Base-by-base conservation (phyloP, 1,140 invertebrate genomes). In the Lepidotrigona ventralis region DNA sequence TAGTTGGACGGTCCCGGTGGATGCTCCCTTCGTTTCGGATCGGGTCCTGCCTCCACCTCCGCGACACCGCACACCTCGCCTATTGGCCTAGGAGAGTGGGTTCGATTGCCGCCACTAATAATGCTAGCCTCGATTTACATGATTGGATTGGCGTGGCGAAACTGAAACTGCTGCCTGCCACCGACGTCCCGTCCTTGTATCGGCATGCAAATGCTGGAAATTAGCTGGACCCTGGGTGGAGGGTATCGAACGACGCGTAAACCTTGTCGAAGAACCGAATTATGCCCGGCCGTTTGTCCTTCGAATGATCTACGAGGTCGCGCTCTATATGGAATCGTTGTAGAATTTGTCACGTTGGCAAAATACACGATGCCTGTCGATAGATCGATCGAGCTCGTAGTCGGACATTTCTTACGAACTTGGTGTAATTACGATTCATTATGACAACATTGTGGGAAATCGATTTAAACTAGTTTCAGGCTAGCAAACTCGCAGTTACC, bases 101-200 rank as follows among this genome's bases (percentile, higher is more conserved):
- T 92, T 92, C 92, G 91, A 94, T 94, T 92, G 92, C 90, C 86
- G 82, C 91, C 91, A 87, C 92, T 93, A 93, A 94, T 94, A 94
- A 93, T 91, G 92, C 92, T 91, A 87, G 81, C 85, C 91, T 91
- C 93, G 93, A 94, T 94, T 94, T 94, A 94, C 93, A 94, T 94
- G 93, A 94, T 94, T 94, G 93, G 92, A 94, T 93, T 91, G 93
- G 90, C 93, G 91, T 94, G 92, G 90, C 92, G 93, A 93, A 94
- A 94, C 94, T 94, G 93, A 94, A 94, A 94, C 91, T 90, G 82
- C 88, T 89, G 78, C 75, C 74, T 64, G 66, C 64, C 80, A 58
- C 17, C 63, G 29, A 14, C 51, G 33, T 77, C n/a, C 64, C 19
- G 58, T 60, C 77, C 70, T 79, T 88, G 87, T 89, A 89, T 89